phyloP scores from a whole-genome alignment of 1,140 invertebrate genomes.

The Cydia fagiglandana region DNA sequence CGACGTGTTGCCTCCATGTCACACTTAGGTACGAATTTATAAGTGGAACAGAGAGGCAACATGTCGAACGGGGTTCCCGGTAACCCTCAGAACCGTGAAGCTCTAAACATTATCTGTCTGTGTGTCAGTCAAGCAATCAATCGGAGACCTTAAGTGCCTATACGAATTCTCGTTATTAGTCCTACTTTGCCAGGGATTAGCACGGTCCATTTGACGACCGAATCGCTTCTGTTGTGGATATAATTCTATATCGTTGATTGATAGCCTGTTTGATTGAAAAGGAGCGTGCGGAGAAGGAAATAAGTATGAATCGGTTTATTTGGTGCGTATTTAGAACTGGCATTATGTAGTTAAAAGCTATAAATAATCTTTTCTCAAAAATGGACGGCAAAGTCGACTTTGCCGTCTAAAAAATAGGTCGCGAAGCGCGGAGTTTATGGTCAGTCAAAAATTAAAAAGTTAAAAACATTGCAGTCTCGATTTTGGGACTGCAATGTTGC shows the following conservation, averaged over 20 bases:
- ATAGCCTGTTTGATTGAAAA: neutral
- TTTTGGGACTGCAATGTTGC: no score
- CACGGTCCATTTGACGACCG: slow-evolving; percentile 13
- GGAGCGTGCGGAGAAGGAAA: neutral
- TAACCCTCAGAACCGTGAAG: neutral
- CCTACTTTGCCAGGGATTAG: neutral
- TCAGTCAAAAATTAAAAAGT: no score
- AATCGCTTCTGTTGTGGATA: slow-evolving; percentile 3
- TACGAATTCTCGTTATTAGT: neutral
- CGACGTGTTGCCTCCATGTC: no score
- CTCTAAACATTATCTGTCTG: neutral
- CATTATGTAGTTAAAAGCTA: neutral
- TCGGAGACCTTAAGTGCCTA: neutral
- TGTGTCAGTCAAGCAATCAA: neutral
- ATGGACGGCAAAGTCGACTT: no score
- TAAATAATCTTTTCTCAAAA: no score
- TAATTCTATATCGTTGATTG: slow-evolving; percentile 11
- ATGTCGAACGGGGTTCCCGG: no score
- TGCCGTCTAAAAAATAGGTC: no score
- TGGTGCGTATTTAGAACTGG: neutral
- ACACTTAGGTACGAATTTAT: no score
- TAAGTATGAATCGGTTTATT: neutral
- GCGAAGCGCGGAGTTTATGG: no score
- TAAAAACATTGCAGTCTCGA: no score
- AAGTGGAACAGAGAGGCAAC: no score